Conservation (phyloP, 1,140 invertebrate genomes). For the Belonocnema kinseyi region DNA sequence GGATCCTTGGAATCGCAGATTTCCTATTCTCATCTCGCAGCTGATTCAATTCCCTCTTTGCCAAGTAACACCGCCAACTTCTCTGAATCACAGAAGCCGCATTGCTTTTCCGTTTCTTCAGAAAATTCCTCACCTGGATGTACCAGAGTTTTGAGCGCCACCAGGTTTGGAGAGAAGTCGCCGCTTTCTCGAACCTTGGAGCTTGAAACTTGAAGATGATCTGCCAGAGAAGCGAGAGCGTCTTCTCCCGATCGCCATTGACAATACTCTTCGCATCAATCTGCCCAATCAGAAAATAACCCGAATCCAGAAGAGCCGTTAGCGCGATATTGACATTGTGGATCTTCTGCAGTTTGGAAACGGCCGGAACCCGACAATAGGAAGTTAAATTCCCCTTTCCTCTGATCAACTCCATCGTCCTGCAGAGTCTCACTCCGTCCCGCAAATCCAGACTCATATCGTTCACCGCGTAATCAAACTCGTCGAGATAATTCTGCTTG, state of each 20-base stretch:
- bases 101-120: conserved; percentile 50
- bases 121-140: conserved; percentile 56
- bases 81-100: conserved; percentile 64
- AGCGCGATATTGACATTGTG: conserved; percentile 89
- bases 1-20: conserved; percentile 29
- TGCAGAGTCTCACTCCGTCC: conserved; percentile 86
- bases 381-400: conserved; percentile 80
- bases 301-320: conserved; percentile 63
- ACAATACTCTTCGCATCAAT: conserved; percentile 87
- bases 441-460: conserved; percentile 84
- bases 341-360: conserved; percentile 90
- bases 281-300: conserved; percentile 69
- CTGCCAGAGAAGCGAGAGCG: conserved; percentile 90
- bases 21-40: conserved; percentile 46
- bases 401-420: conserved; percentile 88
- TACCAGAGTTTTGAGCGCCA: conserved; percentile 81
- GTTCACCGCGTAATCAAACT: conserved; percentile 91
- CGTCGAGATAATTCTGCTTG: conserved; percentile 88
- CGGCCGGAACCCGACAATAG: conserved; percentile 87
- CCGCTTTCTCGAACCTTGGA: conserved; percentile 82
- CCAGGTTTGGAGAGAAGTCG: conserved; percentile 80
- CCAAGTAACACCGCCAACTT: conserved; percentile 54
- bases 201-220: conserved; percentile 91
- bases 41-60: conserved; percentile 34
- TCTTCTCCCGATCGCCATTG: conserved; percentile 92